A percentile compares a stretch with the other conserved stretches of the same genome.
Evolutionary conservation across 2,797 vertebrate species (phyloP).

Genomic region (Podargus strigoides): DNA sequence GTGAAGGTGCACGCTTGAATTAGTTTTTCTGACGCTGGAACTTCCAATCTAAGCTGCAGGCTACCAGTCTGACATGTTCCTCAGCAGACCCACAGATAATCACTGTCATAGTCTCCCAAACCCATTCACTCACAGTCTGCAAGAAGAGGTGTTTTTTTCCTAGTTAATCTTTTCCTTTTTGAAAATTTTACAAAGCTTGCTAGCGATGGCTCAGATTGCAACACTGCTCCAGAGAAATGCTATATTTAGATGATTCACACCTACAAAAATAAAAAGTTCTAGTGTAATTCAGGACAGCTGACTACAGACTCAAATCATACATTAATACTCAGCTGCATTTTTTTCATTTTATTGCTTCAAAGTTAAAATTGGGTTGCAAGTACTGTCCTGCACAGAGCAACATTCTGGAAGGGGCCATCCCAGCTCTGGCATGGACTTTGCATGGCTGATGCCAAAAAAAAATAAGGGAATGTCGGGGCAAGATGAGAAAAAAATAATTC

Average conservation of each 20-base stretch:
- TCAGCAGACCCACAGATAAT: not conserved
- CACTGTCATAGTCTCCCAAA: not conserved
- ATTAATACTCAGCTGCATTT: not conserved
- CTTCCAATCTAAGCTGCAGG: not conserved
- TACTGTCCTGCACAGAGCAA: not conserved
- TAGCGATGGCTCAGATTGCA: slow-evolving; percentile 5
- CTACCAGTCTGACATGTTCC: not conserved
- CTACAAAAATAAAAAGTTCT: slow-evolving; percentile 27
- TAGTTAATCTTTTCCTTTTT: not conserved
- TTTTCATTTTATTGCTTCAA: not conserved
- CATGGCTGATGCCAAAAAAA: not conserved
- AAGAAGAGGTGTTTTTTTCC: not conserved
- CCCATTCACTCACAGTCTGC: not conserved
- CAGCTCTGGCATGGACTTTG: not conserved
- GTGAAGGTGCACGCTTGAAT: not conserved
- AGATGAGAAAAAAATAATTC: slow-evolving; percentile 11
- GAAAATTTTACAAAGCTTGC: not conserved
- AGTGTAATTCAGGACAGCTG: slow-evolving; percentile 45
- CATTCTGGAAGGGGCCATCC: not conserved
- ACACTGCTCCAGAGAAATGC: not conserved
- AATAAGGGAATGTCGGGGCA: not conserved
- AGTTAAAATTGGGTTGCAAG: slow-evolving; percentile 20
- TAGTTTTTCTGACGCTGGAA: not conserved
- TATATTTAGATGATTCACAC: slow-evolving; percentile 22
- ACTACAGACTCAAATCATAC: not conserved